Percentiles rank a stretch among this genome's conserved stretches.
Evolutionary conservation across 2,797 vertebrate species (phyloP).

Genomic region (Malurus splendens): DNA sequence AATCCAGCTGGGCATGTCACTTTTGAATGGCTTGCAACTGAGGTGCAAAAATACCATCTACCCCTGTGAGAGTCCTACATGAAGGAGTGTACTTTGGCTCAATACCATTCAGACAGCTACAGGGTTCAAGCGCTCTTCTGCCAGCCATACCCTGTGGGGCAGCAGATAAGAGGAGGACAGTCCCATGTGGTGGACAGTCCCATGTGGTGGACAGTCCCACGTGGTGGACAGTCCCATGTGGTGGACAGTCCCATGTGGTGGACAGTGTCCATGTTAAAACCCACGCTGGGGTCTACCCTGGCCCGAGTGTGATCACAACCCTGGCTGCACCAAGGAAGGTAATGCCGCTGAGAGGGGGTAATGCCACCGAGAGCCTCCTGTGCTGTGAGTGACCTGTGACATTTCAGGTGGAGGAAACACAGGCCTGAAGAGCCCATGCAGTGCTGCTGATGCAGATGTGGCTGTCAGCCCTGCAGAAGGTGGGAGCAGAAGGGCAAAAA

Average conservation of each 20-base stretch:
- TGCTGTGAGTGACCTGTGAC: rapidly evolving
- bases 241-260: not conserved
- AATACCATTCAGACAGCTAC: not conserved
- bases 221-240: not conserved
- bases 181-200: not conserved
- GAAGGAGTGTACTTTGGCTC: not conserved
- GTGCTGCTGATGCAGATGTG: rapidly evolving
- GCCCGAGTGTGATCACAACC: not conserved
- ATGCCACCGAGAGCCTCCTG: not conserved
- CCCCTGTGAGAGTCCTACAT: not conserved
- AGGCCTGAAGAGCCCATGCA: not conserved
- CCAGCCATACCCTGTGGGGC: not conserved
- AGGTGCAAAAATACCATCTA: not conserved
- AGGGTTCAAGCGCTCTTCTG: not conserved
- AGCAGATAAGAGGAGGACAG: not conserved
- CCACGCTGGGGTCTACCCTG: rapidly evolving
- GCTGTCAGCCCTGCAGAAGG: not conserved
- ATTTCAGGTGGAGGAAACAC: not conserved
- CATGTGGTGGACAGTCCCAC: not conserved
- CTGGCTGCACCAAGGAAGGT: not conserved
- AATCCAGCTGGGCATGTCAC: not conserved
- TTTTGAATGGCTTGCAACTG: not conserved
- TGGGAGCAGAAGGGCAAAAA: not conserved
- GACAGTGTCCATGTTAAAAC: not conserved
- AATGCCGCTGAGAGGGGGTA: too few species aligned